Conservation (phyloP, 1,140 invertebrate genomes). For the Drosophila navojoa region DNA sequence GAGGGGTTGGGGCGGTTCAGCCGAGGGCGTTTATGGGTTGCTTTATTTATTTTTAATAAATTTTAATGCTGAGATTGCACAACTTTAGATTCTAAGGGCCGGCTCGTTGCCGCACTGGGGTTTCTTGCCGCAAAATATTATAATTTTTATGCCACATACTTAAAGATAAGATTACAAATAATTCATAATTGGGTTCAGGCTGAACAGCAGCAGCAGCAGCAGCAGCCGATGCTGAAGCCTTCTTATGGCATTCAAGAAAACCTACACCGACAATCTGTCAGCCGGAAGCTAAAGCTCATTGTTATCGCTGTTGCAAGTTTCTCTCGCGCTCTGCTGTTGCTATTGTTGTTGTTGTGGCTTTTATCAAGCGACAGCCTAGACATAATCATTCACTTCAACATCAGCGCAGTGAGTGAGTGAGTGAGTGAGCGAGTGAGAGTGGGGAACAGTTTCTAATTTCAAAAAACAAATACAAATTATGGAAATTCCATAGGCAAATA, state of each 20-base stretch:
- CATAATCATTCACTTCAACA: constrained; percentile 33
- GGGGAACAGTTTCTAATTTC: neutral
- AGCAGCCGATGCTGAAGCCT: neutral
- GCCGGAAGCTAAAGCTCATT: constrained; percentile 37
- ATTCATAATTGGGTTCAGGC: constrained; percentile 74
- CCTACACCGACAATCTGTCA: constrained; percentile 51
- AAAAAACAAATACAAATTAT: neutral
- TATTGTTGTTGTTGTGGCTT: constrained; percentile 5
- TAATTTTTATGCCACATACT: constrained; percentile 77
- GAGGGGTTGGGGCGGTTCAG: no score
- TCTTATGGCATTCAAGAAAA: constrained; percentile 20
- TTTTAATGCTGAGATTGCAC: constrained; percentile 79
- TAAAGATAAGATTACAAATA: constrained; percentile 78
- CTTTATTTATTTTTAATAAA: constrained; percentile 80
- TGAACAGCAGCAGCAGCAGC: constrained; percentile 35
- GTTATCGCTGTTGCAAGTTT: constrained; percentile 17
- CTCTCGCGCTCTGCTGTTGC: no score
- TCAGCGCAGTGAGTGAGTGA: neutral
- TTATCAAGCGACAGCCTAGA: constrained; percentile 25
- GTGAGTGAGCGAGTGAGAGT: neutral
- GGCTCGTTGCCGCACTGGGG: constrained; percentile 46
- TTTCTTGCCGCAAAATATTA: constrained; percentile 69
- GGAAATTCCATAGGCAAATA: neutral
- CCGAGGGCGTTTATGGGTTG: constrained; percentile 28
- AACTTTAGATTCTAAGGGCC: constrained; percentile 41